Base-by-base conservation (phyloP, 2,888 invertebrate species). In the Macrosiphum euphorbiae region DNA sequence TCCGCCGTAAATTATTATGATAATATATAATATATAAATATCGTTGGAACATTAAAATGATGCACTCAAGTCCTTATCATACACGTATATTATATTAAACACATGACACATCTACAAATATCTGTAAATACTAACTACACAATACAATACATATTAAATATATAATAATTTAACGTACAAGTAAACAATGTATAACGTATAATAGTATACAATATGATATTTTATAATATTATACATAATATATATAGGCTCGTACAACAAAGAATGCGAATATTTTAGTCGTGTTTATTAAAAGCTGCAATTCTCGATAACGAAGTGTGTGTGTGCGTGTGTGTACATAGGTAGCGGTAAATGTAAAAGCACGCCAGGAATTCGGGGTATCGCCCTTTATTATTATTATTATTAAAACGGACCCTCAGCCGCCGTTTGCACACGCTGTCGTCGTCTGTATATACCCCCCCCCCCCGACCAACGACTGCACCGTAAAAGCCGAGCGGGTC, bases 251-350 rank as follows among this genome's bases (percentile, higher is more conserved):
- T 24, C 26, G 87, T 87, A 87, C n/a, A 91, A 88, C 92, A 78
- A 92, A 92, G 92, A 92, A 92, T 92, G 92, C 67, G 47, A 92
- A 92, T 92, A 92, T 92, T 92, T 92, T 52, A 67, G 35, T 88
- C 92, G 92, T 92, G 92, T 92, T 92, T 92, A 92, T 92, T 92
- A 92, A 92, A 92, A 92, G 92, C 92, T 67, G 52, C 92, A 92
- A 88, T 92, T 92, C 52, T 92, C 92, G 92, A 92, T 92, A 92
- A 92, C 61, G 87, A 92, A 87, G 92, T 87, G 58, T 58, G 47
- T 67, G 55, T 55, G 52, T 85, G 55, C 13, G 52, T 84, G 91
- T 91, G 91, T 47, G n/a, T 85, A n/a, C 86, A 61, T 87, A 50
- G 87, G 67, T 67, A 52, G 58, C 85, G 92, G 92, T 92, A 92